These are phyloP conservation scores for Meandrina meandrites DNA, from an alignment of 92 coral and sea anemone species.

Conservation along the genomic window DNA sequence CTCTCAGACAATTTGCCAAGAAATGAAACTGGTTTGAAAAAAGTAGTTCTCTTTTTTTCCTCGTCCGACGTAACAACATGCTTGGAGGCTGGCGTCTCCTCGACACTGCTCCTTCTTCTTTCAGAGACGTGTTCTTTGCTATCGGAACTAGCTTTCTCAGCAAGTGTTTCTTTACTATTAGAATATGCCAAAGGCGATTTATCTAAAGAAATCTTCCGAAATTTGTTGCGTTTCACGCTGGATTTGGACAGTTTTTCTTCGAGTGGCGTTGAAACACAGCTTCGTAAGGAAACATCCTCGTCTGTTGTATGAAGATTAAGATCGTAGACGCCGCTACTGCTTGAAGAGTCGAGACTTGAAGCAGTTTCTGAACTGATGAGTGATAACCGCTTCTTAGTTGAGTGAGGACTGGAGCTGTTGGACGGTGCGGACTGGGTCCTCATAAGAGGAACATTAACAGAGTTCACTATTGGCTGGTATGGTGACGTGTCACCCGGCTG, in stretches of 20 bases:
- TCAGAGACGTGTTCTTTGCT: conserved; percentile 23
- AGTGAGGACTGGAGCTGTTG: conserved; percentile 51
- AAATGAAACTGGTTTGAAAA: conserved; percentile 64
- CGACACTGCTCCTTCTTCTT: conserved; percentile 13
- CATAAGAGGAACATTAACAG: conserved; percentile 47
- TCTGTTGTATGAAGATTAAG: conserved; percentile 61
- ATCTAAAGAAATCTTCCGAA: conserved; percentile 40
- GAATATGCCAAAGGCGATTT: conserved; percentile 27
- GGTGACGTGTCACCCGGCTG: conserved; percentile 82
- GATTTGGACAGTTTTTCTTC: conserved; percentile 49
- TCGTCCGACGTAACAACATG: conserved; percentile 47
- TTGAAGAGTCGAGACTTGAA: conserved; percentile 67
- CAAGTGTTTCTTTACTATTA: conserved; percentile 38
- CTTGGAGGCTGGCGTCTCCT: conserved; percentile 17
- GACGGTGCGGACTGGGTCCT: conserved; percentile 59
- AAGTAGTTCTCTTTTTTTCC: conserved; percentile 66
- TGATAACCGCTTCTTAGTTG: conserved; percentile 68
- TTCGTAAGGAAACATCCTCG: conserved; percentile 67
- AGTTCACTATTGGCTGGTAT: conserved; percentile 59
- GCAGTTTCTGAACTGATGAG: conserved; percentile 69
- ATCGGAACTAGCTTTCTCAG: conserved; percentile 13
- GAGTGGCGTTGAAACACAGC: conserved; percentile 45
- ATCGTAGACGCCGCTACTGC: conserved; percentile 83
- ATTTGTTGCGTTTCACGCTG: conserved; percentile 40
- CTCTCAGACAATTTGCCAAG: conserved; percentile 60